Evolutionary conservation across 2,797 vertebrate species (phyloP), one percentile per base, ranked within the genome.

Genomic region (Lepus townsendii): DNA sequence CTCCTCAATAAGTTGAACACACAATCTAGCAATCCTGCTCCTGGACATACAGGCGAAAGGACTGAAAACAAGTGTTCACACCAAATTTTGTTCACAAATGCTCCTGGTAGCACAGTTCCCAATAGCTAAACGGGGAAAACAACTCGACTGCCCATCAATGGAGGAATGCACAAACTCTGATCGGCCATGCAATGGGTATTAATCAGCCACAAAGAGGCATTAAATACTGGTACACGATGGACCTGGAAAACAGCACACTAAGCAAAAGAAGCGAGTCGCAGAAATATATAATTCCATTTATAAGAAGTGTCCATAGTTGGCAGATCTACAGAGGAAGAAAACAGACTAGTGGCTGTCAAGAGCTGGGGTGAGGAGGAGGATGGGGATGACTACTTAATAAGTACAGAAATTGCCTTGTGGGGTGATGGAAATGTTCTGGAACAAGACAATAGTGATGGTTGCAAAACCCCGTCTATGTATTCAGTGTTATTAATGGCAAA

Each of bases 281-380:
- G 62, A 80, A 68, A 19, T 72, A 0, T 57, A 57, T 79, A n/a
- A 47, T 42, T 65, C 66, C 9, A 78, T 17, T 35, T 69, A 62
- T 32, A 50, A 3, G 12, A 85, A 80, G 65, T 27, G 38, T 8
- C 32, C 32, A 47, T 26, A 32, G 63, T 7, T n/a, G 27, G 11
- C 27, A 93, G 57, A 72, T 42, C 47, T 92, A 76, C 19, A 77
- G 12, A 83, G 54, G 77, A 63, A 94, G 65, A 65, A 72, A 86
- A 38, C 13, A 83, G 69, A 76, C 38, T n/a, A 60, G 22, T 42
- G 57, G 30, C 8, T 54, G 52, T 24, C 68, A 92, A 47, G 52
- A 35, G 30, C n/a, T 79, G 38, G 57, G n/a, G 32, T 16, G 17
- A 83, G 7, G 54, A 76, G 12, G 62, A 5, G 14, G 62, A 17